Base-by-base conservation (phyloP, 2,113 vertebrate species). In the Chauna torquata region DNA sequence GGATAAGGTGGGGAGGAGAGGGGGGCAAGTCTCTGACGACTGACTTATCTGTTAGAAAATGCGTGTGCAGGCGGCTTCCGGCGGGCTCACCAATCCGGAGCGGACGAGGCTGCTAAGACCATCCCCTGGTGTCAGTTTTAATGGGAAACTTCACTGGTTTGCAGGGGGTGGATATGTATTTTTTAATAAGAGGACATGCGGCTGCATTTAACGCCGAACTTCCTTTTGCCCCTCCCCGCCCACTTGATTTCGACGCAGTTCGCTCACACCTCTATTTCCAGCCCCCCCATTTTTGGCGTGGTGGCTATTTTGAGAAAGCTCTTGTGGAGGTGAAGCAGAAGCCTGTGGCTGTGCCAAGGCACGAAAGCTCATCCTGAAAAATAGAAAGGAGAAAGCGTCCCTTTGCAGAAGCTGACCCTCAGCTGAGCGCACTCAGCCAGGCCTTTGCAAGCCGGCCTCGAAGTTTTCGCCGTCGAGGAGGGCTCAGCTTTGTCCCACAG, bases 11-110 rank as follows among this genome's bases (percentile, higher is more conserved):
- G 8, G 20, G 6, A 16, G 69, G 23, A 64, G 27, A 22, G 36
- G 25, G 74, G 40, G 23, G 45, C 28, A 65, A 65, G 68, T 77
- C 80, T 93, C 64, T 38, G 80, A 32, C 19, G 65, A 58, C 36
- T 64, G 89, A 88, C 50, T 95, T 94, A 84, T 95, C 49, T 93
- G 77, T 84, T 75, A 16, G 45, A 77, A 84, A 93, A 80, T 16
- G 70, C 84, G 77, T 95, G 79, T 89, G 88, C 76, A 20, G 86
- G 66, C 78, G 9, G 77, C 78, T 95, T 70, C 45, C 14, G 42
- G 68, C 40, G 20, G 68, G 65, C 69, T 59, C 69, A 34, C 88
- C 85, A 92, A 92, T 95, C 87, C 68, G 47, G 50, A 79, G 4
- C 13, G 44, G 80, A 61, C 54, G 36, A 71, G 66, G 36, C 86